phyloP scores from a whole-genome alignment of 2,888 invertebrate species.

The Sicus ferrugineus region DNA sequence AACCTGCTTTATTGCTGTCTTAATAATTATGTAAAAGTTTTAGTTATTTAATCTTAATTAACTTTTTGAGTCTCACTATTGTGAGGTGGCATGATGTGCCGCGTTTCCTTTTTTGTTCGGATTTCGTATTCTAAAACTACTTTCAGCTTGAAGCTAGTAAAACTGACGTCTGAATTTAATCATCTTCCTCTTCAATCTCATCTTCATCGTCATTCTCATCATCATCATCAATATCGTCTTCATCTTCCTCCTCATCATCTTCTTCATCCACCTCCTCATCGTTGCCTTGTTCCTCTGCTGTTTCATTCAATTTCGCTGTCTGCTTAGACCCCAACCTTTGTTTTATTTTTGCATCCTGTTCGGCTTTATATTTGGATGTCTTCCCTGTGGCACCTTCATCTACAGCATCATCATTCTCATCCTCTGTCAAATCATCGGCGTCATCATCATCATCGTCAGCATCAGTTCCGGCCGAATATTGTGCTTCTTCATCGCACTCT shows the following conservation, averaged over 20 bases:
- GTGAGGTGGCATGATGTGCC: background rate
- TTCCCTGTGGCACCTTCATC: slow-evolving; percentile 18
- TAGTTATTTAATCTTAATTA: slow-evolving; percentile 18
- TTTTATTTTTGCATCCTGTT: slow-evolving; percentile 23
- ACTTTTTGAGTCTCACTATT: slow-evolving; percentile 13
- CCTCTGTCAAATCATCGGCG: slow-evolving; percentile 11
- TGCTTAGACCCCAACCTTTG: slow-evolving; percentile 29
- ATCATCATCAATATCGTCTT: slow-evolving; percentile 42
- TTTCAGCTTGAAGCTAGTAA: background rate
- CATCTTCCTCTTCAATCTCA: slow-evolving; percentile 28
- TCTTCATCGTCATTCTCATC: slow-evolving; percentile 45
- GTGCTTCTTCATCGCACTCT: slow-evolving; percentile 26
- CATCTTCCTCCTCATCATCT: slow-evolving; percentile 41
- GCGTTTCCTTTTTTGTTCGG: background rate
- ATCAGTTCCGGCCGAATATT: slow-evolving; percentile 24
- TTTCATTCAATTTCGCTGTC: slow-evolving; percentile 31
- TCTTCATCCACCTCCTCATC: slow-evolving; percentile 42
- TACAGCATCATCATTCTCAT: slow-evolving; percentile 41
- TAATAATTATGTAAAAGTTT: slow-evolving; percentile 6
- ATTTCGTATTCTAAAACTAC: background rate
- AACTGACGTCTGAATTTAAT: background rate
- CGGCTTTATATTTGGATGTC: background rate
- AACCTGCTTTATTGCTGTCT: slow-evolving; percentile 6
- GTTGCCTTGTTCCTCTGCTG: slow-evolving; percentile 37
- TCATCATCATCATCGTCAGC: slow-evolving; percentile 22